Percentiles rank a stretch among this genome's conserved stretches.
These are phyloP conservation scores for Pipistrellus nathusii DNA, from an alignment of 2,797 vertebrate species.

Conservation along the genomic window DNA sequence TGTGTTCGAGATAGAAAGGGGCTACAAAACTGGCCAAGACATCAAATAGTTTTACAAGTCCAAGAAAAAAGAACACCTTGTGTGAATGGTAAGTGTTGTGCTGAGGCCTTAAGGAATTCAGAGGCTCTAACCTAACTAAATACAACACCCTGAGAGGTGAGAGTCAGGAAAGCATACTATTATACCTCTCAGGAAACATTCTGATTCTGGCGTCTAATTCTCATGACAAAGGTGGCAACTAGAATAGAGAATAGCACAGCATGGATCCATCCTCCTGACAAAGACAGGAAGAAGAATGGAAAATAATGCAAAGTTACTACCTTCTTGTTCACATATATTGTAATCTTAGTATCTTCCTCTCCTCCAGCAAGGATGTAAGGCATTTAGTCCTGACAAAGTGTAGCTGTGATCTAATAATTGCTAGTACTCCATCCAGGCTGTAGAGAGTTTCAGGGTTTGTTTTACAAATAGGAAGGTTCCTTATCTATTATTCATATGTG, in stretches of 20 bases:
- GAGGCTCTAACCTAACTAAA: conserved; percentile 85
- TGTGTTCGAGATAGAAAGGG: conserved; percentile 11
- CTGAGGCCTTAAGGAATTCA: conserved; percentile 82
- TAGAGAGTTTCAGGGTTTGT: conserved; percentile 73
- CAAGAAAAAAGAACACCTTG: conserved; percentile 64
- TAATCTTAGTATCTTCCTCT: conserved; percentile 76
- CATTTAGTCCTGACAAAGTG: conserved; percentile 83
- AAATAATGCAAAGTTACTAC: conserved; percentile 89
- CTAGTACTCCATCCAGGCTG: conserved; percentile 71
- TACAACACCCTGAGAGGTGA: conserved; percentile 85
- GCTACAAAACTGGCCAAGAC: conserved; percentile 43
- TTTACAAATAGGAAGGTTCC: conserved; percentile 64
- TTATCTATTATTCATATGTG: conserved; percentile 81
- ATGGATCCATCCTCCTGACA: conserved; percentile 83
- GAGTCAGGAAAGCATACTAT: conserved; percentile 86
- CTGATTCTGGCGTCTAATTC: conserved; percentile 86
- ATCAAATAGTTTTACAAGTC: conserved; percentile 62
- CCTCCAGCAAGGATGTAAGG: conserved; percentile 83
- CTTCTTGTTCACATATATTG: conserved; percentile 87
- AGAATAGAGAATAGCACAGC: conserved; percentile 88
- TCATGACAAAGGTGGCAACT: conserved; percentile 87
- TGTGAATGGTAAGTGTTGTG: conserved; percentile 85
- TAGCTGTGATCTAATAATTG: conserved; percentile 85
- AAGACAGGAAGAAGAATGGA: conserved; percentile 87
- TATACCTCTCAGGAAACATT: conserved; percentile 87